Evolutionary conservation across 2,888 invertebrate genomes (phyloP).

Genomic region (Octonoba sinensis): DNA sequence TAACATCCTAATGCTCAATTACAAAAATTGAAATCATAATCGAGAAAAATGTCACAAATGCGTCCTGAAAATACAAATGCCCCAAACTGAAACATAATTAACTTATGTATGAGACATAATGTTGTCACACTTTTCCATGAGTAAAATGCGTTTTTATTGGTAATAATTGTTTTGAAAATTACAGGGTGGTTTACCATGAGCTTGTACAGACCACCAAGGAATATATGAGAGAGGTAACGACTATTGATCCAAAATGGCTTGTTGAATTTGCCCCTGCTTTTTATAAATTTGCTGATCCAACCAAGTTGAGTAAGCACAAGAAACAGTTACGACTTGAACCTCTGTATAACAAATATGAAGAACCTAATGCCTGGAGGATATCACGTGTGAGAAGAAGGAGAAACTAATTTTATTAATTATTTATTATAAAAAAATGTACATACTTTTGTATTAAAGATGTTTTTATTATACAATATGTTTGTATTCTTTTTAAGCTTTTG

Average conservation of each 20-base stretch:
- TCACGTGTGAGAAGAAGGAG: slow-evolving; percentile 89
- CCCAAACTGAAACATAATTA: too few species aligned
- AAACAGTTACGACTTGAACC: slow-evolving; percentile 98
- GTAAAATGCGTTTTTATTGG: background rate
- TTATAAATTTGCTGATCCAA: slow-evolving; percentile 98
- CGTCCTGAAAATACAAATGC: too few species aligned
- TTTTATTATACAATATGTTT: too few species aligned
- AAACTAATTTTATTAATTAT: slow-evolving; percentile 77
- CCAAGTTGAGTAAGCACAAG: slow-evolving; percentile 98
- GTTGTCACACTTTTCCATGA: background rate
- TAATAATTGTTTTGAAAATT: slow-evolving; percentile 42
- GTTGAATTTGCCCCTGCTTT: slow-evolving; percentile 99
- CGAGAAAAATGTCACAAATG: too few species aligned
- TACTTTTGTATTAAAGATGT: background rate
- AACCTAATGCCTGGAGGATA: slow-evolving; percentile 99
- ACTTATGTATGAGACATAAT: too few species aligned
- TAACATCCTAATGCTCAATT: too few species aligned
- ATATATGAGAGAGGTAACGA: slow-evolving; percentile 98
- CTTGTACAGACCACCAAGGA: slow-evolving; percentile 98
- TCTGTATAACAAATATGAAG: slow-evolving; percentile 98
- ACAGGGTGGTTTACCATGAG: slow-evolving; percentile 97
- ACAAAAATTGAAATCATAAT: too few species aligned
- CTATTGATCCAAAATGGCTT: slow-evolving; percentile 97
- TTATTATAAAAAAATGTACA: background rate
- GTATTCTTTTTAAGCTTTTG: too few species aligned